Percentiles rank a stretch among this genome's conserved stretches.
Conservation (phyloP, 2,113 vertebrate genomes). For the Colius striatus region DNA sequence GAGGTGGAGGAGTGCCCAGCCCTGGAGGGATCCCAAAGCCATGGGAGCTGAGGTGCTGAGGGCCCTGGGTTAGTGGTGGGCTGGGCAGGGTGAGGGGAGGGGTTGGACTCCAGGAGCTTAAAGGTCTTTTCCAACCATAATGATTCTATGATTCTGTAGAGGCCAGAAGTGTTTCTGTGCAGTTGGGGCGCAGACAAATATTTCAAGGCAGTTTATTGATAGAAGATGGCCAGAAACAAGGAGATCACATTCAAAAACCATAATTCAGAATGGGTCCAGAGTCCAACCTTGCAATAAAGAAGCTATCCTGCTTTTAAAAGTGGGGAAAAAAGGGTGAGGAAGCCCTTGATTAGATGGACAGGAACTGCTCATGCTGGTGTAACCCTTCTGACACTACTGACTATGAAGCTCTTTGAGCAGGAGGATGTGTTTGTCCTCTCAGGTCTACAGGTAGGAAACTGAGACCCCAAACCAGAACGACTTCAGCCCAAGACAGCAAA, state of each 20-base stretch:
- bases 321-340: background rate
- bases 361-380: background rate
- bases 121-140: too few relatives aligned
- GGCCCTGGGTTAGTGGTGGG: too few relatives aligned
- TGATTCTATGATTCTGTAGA: background rate
- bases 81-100: too few relatives aligned
- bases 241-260: rapidly evolving
- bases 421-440: background rate
- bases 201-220: background rate
- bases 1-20: too few relatives aligned
- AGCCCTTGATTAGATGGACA: background rate
- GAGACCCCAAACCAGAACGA: background rate
- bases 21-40: too few relatives aligned
- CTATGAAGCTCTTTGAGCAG: background rate
- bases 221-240: background rate
- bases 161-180: background rate
- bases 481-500: background rate
- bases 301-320: background rate
- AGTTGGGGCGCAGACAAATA: background rate
- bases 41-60: too few relatives aligned
- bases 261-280: background rate
- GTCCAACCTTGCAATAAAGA: background rate
- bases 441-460: background rate
- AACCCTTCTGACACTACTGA: background rate
- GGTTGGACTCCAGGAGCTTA: too few relatives aligned